Base-by-base conservation (phyloP, 2,888 invertebrate genomes). In the Julus scandinavius region DNA sequence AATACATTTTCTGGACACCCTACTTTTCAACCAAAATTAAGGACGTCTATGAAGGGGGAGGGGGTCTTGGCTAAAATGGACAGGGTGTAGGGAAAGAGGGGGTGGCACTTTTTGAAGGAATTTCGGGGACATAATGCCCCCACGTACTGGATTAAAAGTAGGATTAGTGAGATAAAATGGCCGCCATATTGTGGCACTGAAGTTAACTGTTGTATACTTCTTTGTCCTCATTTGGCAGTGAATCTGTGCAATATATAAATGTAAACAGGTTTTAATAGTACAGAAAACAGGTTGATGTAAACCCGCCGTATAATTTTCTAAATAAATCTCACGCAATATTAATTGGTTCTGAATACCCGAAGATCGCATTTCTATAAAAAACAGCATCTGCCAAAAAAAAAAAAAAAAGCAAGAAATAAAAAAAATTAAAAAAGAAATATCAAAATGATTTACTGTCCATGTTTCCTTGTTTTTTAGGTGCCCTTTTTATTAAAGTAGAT, bases 401-500 rank as follows among this genome's bases (percentile, higher is more conserved):
- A 29, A n/a, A 72, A 29, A 29, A 29, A 29, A 29, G 29, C 29
- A 29, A 29, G 29, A 29, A 9, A 72, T 13, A 17, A 17, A 5
- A 5, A 63, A 63, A 63, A 72, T 29, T 29, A 72, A 50, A 50
- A 72, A 20, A 72, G 72, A 72, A 72, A 72, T 72, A 29, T 72
- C 72, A 72, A 72, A 72, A 72, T 72, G 72, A 72, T 72, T 72
- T 72, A 72, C 72, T 72, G 72, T 20, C 72, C 72, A 29, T 72
- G 72, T 72, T 72, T 72, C 11, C 72, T 29, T 72, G 72, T 72
- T 72, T 72, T 72, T 72, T 72, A 72, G 72, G 72, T 72, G 72
- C 72, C 72, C 72, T 72, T 72, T 72, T 72, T 72, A 72, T 72
- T 72, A 85, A 85, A 85, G 49, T 85, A 85, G 85, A 85, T 85